These are phyloP conservation scores for Yponomeuta evonymella DNA, from an alignment of 2,888 invertebrate genomes.

Conservation along the genomic window DNA sequence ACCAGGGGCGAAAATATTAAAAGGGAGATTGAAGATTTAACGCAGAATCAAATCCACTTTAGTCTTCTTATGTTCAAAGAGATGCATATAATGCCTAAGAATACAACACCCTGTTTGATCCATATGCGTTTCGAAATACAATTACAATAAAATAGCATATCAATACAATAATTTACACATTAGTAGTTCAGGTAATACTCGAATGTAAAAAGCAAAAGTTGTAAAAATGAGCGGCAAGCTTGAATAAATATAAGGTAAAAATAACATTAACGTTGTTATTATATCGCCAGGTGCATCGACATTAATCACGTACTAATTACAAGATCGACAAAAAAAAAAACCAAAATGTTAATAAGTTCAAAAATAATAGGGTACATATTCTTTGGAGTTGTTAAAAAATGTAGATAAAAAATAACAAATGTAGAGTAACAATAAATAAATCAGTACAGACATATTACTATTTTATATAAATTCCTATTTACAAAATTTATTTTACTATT, in stretches of 20 bases:
- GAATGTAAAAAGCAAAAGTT: background rate
- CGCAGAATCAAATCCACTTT: background rate
- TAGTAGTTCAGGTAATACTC: no score
- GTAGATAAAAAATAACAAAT: background rate
- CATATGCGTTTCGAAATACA: conserved; percentile 57
- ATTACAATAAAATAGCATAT: conserved; percentile 27
- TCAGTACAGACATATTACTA: background rate
- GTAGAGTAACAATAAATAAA: background rate
- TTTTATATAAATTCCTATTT: background rate
- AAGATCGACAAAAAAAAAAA: no score
- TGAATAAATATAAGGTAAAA: background rate
- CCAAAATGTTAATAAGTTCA: no score
- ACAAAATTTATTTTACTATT: background rate
- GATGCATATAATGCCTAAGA: conserved; percentile 53
- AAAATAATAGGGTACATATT: background rate
- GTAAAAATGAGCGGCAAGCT: background rate
- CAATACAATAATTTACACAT: background rate
- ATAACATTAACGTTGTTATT: background rate
- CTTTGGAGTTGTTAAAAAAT: background rate
- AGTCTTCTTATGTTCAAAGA: background rate
- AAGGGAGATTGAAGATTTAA: background rate
- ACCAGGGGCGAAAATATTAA: background rate
- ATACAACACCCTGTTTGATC: conserved; percentile 69
- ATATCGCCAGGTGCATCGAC: background rate
- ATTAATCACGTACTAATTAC: no score